phyloP scores from a whole-genome alignment of 2,113 vertebrate genomes.

The Tragelaphus strepsiceros region DNA sequence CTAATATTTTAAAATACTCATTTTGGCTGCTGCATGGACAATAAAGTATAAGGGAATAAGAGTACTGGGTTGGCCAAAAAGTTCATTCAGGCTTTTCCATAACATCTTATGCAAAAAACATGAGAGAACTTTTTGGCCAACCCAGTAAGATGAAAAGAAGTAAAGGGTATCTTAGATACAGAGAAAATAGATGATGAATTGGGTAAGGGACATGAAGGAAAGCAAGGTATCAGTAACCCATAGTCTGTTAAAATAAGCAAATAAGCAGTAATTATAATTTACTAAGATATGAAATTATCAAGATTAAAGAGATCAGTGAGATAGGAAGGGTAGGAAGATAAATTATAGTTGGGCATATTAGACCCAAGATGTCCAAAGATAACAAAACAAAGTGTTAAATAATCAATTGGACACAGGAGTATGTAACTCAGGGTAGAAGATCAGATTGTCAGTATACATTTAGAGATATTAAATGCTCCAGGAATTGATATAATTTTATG shows the following conservation, averaged over 20 bases:
- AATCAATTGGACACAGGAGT: not conserved
- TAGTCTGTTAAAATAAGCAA: not conserved
- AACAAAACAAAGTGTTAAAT: not conserved
- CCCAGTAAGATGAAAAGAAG: not conserved
- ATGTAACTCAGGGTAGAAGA: not conserved
- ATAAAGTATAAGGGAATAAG: not conserved
- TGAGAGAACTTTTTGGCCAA: not conserved
- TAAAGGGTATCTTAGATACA: not conserved
- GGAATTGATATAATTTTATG: not conserved
- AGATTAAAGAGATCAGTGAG: not conserved
- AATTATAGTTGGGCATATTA: not conserved
- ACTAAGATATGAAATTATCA: not conserved
- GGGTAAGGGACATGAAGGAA: not conserved
- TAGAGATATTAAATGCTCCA: not conserved
- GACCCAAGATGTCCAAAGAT: not conserved
- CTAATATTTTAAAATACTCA: not conserved
- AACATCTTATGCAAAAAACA: not conserved
- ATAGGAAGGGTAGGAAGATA: not conserved
- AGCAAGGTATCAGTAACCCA: not conserved
- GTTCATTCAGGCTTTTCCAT: not conserved
- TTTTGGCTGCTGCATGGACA: not conserved
- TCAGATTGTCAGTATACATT: not conserved
- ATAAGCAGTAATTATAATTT: not conserved
- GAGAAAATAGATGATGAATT: not conserved
- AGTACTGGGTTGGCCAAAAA: not conserved